Percentiles rank a stretch among this genome's conserved stretches.
These are phyloP conservation scores for Meriones psammophilus DNA, from an alignment of 2,797 vertebrate species.

Conservation along the genomic window DNA sequence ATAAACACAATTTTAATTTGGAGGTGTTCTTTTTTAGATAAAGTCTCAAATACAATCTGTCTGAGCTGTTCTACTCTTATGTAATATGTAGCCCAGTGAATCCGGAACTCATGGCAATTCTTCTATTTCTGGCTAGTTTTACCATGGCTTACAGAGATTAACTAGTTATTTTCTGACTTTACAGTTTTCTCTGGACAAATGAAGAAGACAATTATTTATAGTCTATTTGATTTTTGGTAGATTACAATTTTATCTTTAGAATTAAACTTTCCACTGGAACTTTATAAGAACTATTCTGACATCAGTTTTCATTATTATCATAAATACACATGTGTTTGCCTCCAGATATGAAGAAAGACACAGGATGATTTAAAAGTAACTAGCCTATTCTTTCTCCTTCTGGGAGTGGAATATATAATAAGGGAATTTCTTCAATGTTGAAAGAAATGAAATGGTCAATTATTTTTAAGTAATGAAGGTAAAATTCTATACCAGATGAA, in stretches of 20 bases:
- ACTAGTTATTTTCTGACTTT: background rate
- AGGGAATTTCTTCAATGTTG: background rate
- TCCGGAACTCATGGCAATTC: background rate
- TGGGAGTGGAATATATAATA: background rate
- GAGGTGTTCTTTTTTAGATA: background rate
- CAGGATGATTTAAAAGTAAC: background rate
- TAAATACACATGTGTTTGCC: background rate
- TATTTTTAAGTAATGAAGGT: slow-evolving; percentile 33
- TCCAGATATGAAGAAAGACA: background rate
- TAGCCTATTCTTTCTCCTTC: background rate
- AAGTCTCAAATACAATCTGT: background rate
- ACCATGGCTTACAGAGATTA: background rate
- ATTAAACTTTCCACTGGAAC: background rate
- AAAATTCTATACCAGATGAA: slow-evolving; percentile 55
- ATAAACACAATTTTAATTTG: background rate
- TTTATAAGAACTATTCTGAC: background rate
- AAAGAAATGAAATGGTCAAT: background rate
- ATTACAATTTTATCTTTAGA: slow-evolving; percentile 35
- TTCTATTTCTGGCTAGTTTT: background rate
- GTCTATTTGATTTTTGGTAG: background rate
- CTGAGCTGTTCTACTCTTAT: background rate
- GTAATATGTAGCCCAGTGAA: background rate
- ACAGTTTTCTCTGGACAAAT: background rate
- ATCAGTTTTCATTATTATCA: background rate
- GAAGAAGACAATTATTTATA: background rate